These are phyloP conservation scores for Triplophysa tibetana DNA, from an alignment of 2,113 vertebrate species.

Conservation along the genomic window DNA sequence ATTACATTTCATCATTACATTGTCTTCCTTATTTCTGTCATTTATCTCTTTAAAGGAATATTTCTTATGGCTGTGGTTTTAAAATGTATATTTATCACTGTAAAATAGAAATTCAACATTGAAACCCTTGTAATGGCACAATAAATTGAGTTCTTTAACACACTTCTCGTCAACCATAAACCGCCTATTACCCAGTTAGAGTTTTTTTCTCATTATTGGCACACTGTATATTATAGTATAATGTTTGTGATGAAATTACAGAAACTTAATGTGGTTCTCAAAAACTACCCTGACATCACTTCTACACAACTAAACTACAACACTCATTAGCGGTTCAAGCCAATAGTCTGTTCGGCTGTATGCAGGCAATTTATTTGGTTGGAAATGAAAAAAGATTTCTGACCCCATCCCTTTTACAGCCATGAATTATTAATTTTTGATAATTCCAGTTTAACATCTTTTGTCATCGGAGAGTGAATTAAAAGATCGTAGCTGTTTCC, in stretches of 20 bases:
- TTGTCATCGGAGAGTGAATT: conserved; percentile 26
- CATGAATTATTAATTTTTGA: conserved; percentile 71
- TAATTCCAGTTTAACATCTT: conserved; percentile 60
- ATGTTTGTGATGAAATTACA: not conserved
- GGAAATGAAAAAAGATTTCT: conserved; percentile 31
- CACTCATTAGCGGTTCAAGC: not conserved
- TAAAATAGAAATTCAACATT: not conserved
- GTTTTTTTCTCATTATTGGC: too few species aligned
- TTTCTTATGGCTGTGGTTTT: not conserved
- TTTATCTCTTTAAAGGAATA: not conserved
- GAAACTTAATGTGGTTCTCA: too few species aligned
- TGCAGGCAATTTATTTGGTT: conserved; percentile 6
- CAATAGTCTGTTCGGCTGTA: not conserved
- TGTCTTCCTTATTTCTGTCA: not conserved
- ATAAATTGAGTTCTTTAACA: not conserved
- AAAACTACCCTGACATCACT: not conserved
- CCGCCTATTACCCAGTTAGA: too few species aligned
- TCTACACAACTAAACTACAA: not conserved
- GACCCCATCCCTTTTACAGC: not conserved
- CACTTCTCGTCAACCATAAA: not conserved
- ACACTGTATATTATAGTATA: too few species aligned
- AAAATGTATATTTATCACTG: not conserved
- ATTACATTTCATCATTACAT: not conserved
- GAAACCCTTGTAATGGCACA: too few species aligned
- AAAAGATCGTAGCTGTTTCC: not conserved